phyloP scores from a whole-genome alignment of 2,113 vertebrate genomes.

The Sula dactylatra region DNA sequence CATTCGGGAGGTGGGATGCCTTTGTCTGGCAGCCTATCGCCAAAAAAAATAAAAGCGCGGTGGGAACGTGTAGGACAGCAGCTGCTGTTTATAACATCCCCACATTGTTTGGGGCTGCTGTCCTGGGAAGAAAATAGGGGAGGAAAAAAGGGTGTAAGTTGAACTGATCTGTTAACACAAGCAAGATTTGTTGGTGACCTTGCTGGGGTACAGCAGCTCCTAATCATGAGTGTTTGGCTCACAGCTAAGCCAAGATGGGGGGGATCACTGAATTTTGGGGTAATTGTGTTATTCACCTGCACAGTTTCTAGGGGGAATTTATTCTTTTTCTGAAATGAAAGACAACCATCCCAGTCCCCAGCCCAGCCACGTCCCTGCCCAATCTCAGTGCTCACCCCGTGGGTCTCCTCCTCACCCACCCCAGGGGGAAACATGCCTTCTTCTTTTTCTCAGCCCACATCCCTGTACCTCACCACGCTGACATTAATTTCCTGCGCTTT shows the following conservation, averaged over 20 bases:
- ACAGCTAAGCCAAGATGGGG: fast-evolving
- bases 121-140: neutral
- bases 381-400: neutral
- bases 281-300: neutral
- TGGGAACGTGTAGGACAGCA: neutral
- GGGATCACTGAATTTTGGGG: neutral
- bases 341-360: neutral
- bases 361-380: neutral
- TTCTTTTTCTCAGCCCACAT: neutral
- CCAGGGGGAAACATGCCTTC: neutral
- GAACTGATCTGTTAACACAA: neutral
- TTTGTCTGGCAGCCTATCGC: neutral
- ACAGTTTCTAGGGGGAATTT: neutral
- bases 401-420: neutral
- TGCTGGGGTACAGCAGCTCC: neutral
- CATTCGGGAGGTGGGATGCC: neutral
- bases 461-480: fast-evolving
- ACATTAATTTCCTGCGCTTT: neutral
- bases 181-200: neutral
- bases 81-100: slow-evolving; percentile 6
- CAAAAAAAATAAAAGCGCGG: neutral
- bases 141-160: neutral
- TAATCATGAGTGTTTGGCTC: neutral
- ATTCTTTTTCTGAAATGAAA: neutral
- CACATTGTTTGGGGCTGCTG: neutral